phyloP scores from a whole-genome alignment of 2,113 vertebrate genomes.

The Cervus canadensis region DNA sequence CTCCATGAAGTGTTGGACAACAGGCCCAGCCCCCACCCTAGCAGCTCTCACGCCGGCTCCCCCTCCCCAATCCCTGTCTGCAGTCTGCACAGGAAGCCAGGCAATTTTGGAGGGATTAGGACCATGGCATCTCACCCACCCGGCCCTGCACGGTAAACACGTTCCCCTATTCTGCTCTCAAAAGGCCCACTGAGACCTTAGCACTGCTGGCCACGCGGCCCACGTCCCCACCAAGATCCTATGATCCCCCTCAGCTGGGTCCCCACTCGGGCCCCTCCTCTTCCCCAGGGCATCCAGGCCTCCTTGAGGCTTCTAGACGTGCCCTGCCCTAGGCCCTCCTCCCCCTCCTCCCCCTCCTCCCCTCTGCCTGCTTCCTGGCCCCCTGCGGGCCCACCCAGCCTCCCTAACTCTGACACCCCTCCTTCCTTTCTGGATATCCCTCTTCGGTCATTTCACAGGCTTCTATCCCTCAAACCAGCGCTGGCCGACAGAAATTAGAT shows the following conservation, averaged over 20 bases:
- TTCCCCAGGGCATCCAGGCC: not conserved
- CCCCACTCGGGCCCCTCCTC: not conserved
- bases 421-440: too few species aligned
- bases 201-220: not conserved
- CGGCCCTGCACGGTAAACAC: rapidly evolving
- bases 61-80: not conserved
- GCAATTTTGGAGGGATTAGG: not conserved
- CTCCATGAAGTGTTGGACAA: not conserved
- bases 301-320: rapidly evolving
- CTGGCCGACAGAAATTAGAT: not conserved
- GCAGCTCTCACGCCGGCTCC: rapidly evolving
- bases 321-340: too few species aligned
- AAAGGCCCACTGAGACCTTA: not conserved
- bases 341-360: too few species aligned
- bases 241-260: not conserved
- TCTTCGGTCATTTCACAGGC: not conserved
- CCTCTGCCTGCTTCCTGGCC: too few species aligned
- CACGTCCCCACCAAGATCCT: not conserved
- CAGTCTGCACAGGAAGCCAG: rapidly evolving
- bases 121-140: not conserved
- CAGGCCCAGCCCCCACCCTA: not conserved
- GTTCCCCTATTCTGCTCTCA: rapidly evolving
- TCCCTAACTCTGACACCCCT: not conserved
- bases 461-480: too few species aligned
- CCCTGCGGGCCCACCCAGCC: not conserved